These are phyloP conservation scores for Caradrina clavipalpis DNA, from an alignment of 2,888 invertebrate species.

Conservation along the genomic window DNA sequence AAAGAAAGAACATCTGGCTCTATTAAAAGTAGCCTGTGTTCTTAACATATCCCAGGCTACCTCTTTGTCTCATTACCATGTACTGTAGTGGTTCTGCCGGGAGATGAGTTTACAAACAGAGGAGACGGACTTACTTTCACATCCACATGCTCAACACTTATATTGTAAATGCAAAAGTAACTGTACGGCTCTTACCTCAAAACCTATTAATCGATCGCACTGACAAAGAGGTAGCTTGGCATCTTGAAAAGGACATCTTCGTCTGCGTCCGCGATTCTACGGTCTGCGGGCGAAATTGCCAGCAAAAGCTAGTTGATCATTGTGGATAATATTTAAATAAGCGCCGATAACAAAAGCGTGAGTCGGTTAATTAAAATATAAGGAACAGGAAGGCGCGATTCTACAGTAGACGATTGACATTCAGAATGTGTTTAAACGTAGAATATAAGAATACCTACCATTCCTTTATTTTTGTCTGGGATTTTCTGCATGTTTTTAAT, in stretches of 20 bases:
- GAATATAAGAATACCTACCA: neutral
- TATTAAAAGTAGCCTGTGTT: too few species aligned
- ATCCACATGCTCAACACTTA: neutral
- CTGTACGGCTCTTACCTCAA: neutral
- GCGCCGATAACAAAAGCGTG: neutral
- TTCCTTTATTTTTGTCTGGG: slow-evolving; percentile 21
- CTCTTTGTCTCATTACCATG: neutral
- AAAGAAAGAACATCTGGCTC: too few species aligned
- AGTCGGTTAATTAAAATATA: slow-evolving; percentile 3
- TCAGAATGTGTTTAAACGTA: slow-evolving; percentile 7
- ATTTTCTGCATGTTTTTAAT: neutral
- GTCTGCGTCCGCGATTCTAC: neutral
- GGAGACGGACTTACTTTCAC: neutral
- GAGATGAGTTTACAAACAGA: neutral
- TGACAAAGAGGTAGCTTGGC: neutral
- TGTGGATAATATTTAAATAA: neutral
- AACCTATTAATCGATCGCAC: neutral
- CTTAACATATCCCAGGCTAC: neutral
- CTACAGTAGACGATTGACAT: slow-evolving; percentile 4
- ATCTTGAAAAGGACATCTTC: neutral
- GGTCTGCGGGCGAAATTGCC: neutral
- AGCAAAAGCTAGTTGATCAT: neutral
- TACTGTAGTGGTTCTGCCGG: neutral
- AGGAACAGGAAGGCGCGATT: slow-evolving; percentile 24
- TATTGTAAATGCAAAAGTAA: neutral